These are phyloP conservation scores for Caprella mutica DNA, from an alignment of 2,888 invertebrate genomes.

Conservation along the genomic window DNA sequence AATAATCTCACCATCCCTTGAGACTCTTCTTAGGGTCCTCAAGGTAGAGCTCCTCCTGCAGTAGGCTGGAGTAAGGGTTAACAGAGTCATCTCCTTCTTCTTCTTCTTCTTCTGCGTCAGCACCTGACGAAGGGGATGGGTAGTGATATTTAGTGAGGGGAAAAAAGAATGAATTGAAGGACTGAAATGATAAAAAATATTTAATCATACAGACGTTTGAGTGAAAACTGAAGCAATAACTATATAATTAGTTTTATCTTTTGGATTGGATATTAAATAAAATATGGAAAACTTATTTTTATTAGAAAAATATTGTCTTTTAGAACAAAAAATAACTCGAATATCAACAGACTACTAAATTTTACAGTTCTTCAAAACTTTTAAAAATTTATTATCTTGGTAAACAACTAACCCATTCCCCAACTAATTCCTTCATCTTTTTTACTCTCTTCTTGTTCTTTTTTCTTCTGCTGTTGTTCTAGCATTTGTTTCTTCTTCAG, in stretches of 20 bases:
- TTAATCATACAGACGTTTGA: too few species aligned
- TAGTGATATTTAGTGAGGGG: not conserved
- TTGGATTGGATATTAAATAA: too few species aligned
- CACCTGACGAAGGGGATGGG: conserved; percentile 47
- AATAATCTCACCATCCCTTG: conserved; percentile 73
- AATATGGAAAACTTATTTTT: too few species aligned
- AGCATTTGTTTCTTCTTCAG: conserved; percentile 36
- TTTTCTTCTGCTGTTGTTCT: conserved; percentile 37
- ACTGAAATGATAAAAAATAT: too few species aligned
- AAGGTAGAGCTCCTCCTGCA: conserved; percentile 77
- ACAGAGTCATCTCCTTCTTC: conserved; percentile 62
- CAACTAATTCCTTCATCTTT: conserved; percentile 61
- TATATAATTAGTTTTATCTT: too few species aligned
- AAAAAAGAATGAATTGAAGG: not conserved
- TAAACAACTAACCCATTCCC: conserved; percentile 80
- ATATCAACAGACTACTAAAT: too few species aligned
- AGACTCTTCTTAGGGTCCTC: conserved; percentile 93
- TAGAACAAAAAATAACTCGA: too few species aligned
- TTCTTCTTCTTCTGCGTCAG: conserved; percentile 75
- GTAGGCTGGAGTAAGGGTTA: conserved; percentile 62
- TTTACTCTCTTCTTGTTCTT: conserved; percentile 45
- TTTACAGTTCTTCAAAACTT: too few species aligned
- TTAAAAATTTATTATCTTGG: too few species aligned
- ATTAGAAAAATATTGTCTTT: too few species aligned
- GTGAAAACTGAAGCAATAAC: too few species aligned